Conservation (phyloP, 1,140 invertebrate genomes). For the Procambarus virginalis region DNA sequence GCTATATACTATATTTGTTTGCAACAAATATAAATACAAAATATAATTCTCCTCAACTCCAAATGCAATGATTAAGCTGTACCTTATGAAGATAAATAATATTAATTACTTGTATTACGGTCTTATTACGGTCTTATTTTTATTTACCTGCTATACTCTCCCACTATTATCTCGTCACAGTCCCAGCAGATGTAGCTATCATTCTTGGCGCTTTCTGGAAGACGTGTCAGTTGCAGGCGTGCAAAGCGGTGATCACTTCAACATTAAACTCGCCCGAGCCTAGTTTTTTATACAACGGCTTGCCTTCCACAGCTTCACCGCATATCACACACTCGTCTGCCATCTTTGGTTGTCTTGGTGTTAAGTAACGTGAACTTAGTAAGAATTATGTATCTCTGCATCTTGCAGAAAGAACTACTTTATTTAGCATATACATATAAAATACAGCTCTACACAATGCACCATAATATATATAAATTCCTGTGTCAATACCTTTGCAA, state of each 20-base stretch:
- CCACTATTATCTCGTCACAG: conserved; percentile 48
- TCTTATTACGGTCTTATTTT: neutral
- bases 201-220: conserved; percentile 45
- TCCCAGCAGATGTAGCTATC: conserved; percentile 59
- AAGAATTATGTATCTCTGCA: neutral
- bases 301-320: conserved; percentile 52
- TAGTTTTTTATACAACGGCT: conserved; percentile 60
- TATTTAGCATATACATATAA: too few relatives aligned
- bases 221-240: conserved; percentile 25
- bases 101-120: neutral
- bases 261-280: conserved; percentile 54
- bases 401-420: too few relatives aligned
- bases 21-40: too few relatives aligned
- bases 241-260: conserved; percentile 48
- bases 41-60: too few relatives aligned
- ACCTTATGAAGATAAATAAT: too few relatives aligned
- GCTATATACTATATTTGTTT: too few relatives aligned
- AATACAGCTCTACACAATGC: too few relatives aligned
- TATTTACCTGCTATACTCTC: conserved; percentile 44
- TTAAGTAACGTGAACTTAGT: neutral
- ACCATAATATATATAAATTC: too few relatives aligned
- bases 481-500: too few relatives aligned
- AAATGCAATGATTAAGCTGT: too few relatives aligned
- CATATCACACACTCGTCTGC: conserved; percentile 45
- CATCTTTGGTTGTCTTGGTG: conserved; percentile 12